phyloP scores from a whole-genome alignment of 2,888 invertebrate species.

The Lysandra coridon region DNA sequence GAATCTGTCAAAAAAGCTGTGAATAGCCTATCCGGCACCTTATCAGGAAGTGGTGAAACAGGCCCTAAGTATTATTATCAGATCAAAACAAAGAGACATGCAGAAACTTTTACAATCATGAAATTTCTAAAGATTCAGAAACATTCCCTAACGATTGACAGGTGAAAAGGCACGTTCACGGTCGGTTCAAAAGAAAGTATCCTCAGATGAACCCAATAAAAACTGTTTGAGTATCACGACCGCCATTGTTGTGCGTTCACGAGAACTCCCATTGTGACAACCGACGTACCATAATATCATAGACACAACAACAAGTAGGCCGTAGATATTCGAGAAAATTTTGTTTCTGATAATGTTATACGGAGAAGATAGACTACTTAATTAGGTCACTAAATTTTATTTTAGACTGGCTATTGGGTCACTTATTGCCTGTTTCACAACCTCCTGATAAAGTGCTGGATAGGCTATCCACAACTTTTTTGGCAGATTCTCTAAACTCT shows the following conservation, averaged over 20 bases:
- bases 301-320: not conserved
- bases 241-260: conserved; percentile 5
- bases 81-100: not conserved
- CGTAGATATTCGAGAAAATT: not conserved
- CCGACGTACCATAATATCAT: not conserved
- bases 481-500: too few relatives aligned
- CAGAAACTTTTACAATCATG: not conserved
- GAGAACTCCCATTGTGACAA: not conserved
- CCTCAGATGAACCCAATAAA: not conserved
- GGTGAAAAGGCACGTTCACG: not conserved
- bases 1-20: too few relatives aligned
- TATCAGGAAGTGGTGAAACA: too few relatives aligned
- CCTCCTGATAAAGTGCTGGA: too few relatives aligned
- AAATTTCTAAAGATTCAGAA: not conserved
- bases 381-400: too few relatives aligned
- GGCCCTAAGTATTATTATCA: too few relatives aligned
- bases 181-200: conserved; percentile 13
- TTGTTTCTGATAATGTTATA: too few relatives aligned
- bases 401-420: too few relatives aligned
- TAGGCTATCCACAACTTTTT: too few relatives aligned
- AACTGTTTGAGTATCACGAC: not conserved
- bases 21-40: too few relatives aligned
- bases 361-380: too few relatives aligned
- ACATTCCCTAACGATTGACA: not conserved
- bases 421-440: too few relatives aligned